phyloP scores from a whole-genome alignment of 92 coral and sea anemone genomes.

The Meandrina meandrites region DNA sequence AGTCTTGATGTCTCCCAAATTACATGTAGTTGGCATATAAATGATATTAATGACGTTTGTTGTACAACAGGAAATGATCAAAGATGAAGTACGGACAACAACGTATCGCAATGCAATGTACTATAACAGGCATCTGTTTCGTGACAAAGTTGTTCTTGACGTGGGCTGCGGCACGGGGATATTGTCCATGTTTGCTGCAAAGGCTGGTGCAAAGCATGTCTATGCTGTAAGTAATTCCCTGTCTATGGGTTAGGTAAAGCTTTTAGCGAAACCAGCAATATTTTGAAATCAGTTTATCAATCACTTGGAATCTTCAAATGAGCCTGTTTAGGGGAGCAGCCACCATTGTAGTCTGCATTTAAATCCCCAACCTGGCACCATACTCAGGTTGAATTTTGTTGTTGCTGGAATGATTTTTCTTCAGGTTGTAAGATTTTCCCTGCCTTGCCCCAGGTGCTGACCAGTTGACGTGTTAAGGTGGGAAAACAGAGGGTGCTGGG shows the following conservation, averaged over 20 bases:
- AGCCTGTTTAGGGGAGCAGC: not conserved
- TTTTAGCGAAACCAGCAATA: not conserved
- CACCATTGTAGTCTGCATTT: too few relatives aligned
- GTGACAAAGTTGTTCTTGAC: constrained; percentile 94
- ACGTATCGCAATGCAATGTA: constrained; percentile 98
- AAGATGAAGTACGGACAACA: constrained; percentile 96
- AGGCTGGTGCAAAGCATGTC: constrained; percentile 98
- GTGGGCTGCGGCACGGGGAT: constrained; percentile 99
- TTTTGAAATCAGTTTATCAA: not conserved
- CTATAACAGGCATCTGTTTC: constrained; percentile 93
- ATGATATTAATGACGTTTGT: not conserved
- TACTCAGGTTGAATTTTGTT: too few relatives aligned
- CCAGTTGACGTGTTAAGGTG: too few relatives aligned
- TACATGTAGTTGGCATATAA: too few relatives aligned
- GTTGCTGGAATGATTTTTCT: too few relatives aligned
- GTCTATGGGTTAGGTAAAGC: not conserved
- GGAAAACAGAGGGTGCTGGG: too few relatives aligned
- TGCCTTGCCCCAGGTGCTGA: too few relatives aligned
- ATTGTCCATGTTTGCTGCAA: constrained; percentile 98
- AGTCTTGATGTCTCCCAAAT: not conserved
- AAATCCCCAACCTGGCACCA: too few relatives aligned
- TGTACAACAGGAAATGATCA: constrained; percentile 85
- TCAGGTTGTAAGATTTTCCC: too few relatives aligned
- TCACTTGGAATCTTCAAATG: not conserved
- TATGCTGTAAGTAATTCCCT: constrained; percentile 69